Conservation (phyloP, 2,888 invertebrate species). For the Mythimna loreyi region DNA sequence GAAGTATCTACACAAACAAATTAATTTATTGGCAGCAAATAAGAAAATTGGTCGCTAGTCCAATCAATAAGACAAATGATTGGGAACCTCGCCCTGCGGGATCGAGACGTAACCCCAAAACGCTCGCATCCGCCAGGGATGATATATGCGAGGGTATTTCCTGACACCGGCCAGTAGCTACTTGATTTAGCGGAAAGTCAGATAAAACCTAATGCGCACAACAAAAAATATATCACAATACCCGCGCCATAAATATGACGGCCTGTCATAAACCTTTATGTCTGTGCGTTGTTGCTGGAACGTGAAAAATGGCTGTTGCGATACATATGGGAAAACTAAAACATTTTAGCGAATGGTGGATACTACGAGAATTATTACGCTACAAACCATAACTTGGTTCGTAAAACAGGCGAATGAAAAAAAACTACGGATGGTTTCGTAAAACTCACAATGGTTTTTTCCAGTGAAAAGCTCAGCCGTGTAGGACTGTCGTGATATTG, state of each 20-base stretch:
- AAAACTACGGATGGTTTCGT: constrained; percentile 40
- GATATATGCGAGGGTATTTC: constrained; percentile 90
- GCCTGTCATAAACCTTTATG: constrained; percentile 91
- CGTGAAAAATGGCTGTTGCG: constrained; percentile 88
- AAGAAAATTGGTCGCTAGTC: constrained; percentile 75
- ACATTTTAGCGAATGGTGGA: constrained; percentile 72
- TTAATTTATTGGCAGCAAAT: constrained; percentile 61
- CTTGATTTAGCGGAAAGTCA: constrained; percentile 91
- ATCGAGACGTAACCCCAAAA: constrained; percentile 87
- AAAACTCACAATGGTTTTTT: constrained; percentile 43
- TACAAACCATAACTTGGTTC: constrained; percentile 71
- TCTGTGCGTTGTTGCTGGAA: constrained; percentile 87
- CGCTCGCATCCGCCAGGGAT: constrained; percentile 85
- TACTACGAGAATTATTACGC: constrained; percentile 69
- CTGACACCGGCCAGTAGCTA: constrained; percentile 91
- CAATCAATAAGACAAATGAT: constrained; percentile 85
- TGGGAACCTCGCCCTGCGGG: constrained; percentile 77
- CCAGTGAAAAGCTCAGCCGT: constrained; percentile 26
- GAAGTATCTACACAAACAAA: constrained; percentile 19
- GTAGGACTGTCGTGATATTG: constrained; percentile 23
- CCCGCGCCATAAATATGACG: constrained; percentile 90
- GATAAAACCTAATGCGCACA: constrained; percentile 91
- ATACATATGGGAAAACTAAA: constrained; percentile 77
- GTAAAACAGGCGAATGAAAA: constrained; percentile 67
- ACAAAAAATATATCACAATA: constrained; percentile 91